Conservation (phyloP, 2,113 vertebrate species). For the Bos javanicus region DNA sequence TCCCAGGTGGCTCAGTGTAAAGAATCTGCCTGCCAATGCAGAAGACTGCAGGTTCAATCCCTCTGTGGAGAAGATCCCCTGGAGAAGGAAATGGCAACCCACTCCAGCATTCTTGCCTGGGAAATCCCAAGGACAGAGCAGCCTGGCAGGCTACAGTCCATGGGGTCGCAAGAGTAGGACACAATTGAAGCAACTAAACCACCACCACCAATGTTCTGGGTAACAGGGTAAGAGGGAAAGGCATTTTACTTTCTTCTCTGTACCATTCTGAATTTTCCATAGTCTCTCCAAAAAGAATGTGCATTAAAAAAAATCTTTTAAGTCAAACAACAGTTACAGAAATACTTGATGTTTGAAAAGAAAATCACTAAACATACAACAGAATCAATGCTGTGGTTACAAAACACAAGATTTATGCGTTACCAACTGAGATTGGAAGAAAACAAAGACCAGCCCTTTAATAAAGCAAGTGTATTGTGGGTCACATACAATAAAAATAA, state of each 20-base stretch:
- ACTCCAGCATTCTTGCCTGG: not conserved
- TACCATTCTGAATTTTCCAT: not conserved
- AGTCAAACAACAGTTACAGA: not conserved
- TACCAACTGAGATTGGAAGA: not conserved
- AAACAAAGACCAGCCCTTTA: conserved; percentile 2
- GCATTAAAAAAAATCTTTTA: not conserved
- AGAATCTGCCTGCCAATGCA: not conserved
- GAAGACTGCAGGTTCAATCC: not conserved
- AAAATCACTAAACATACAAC: not conserved
- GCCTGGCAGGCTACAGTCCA: not conserved
- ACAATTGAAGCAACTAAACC: not conserved
- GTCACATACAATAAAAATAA: conserved; percentile 28
- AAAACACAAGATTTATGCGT: not conserved
- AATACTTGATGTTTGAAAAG: conserved; percentile 15
- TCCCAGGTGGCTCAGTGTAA: not conserved
- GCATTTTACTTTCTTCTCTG: conserved; percentile 17
- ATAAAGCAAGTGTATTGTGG: not conserved
- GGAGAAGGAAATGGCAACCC: not conserved
- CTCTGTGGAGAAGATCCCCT: not conserved
- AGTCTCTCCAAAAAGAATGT: not conserved
- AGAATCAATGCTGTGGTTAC: conserved; percentile 7
- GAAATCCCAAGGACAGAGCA: not conserved
- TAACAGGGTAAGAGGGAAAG: not conserved
- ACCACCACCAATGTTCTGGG: not conserved
- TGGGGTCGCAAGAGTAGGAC: accelerated